Conservation (phyloP, 2,113 vertebrate genomes). For the Amphiprion percula region DNA sequence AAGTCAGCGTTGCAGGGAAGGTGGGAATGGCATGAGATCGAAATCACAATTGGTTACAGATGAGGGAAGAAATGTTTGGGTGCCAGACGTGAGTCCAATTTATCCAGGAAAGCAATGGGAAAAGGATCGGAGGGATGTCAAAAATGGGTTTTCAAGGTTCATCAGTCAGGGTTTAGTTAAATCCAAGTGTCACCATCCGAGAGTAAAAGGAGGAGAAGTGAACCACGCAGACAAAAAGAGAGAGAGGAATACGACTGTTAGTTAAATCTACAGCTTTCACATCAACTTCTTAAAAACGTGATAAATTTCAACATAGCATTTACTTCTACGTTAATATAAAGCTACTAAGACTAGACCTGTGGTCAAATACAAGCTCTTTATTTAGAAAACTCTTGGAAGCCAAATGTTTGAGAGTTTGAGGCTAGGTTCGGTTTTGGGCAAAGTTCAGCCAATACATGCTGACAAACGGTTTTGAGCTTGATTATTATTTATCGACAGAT, state of each 20-base stretch:
- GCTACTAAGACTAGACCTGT: background rate
- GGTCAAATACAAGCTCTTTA: too few species aligned
- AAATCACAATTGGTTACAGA: background rate
- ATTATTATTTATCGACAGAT: too few species aligned
- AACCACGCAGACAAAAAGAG: constrained; percentile 87
- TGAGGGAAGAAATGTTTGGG: background rate
- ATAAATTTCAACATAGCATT: background rate
- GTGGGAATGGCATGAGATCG: constrained; percentile 16
- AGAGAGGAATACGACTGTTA: constrained; percentile 93
- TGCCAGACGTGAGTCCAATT: background rate
- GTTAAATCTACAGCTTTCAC: constrained; percentile 69
- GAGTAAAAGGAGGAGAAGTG: constrained; percentile 60
- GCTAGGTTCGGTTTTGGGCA: too few species aligned
- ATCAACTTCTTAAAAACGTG: background rate
- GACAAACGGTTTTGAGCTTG: too few species aligned
- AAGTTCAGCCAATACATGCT: too few species aligned
- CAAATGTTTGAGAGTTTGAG: background rate
- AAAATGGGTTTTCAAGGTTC: constrained; percentile 21
- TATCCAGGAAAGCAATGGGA: constrained; percentile 52
- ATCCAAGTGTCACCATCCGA: constrained; percentile 87
- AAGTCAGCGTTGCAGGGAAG: background rate
- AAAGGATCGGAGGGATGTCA: background rate
- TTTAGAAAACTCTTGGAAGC: background rate
- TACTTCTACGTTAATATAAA: background rate
- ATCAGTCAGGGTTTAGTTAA: constrained; percentile 72